Conservation (phyloP, 2,888 invertebrate species). For the Nemotelus nigrinus region DNA sequence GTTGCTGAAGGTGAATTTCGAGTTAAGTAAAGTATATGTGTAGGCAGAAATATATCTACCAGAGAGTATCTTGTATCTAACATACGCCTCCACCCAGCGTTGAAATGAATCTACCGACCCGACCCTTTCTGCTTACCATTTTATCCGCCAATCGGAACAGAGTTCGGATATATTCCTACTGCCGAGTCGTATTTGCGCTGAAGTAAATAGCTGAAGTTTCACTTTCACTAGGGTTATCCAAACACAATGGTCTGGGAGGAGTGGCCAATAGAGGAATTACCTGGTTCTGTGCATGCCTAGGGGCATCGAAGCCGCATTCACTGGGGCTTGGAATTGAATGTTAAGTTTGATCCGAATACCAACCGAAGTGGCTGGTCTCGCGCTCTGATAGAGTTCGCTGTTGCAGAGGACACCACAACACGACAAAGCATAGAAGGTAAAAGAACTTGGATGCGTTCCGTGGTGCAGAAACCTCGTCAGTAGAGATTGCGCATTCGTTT, state of each 20-base stretch:
- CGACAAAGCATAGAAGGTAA: not conserved
- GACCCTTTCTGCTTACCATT: not conserved
- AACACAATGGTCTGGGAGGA: slow-evolving; percentile 4
- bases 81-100: not conserved
- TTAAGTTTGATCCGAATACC: not conserved
- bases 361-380: slow-evolving; percentile 8
- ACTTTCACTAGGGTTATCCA: slow-evolving; percentile 43
- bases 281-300: not conserved
- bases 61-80: not conserved
- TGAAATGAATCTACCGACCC: not conserved
- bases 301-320: not conserved
- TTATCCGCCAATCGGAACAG: slow-evolving; percentile 41
- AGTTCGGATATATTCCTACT: not conserved
- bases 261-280: not conserved
- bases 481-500: slow-evolving; percentile 54
- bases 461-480: slow-evolving; percentile 47
- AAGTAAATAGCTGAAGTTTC: slow-evolving; percentile 25
- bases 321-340: slow-evolving; percentile 10
- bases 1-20: not conserved
- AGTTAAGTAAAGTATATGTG: too few relatives aligned
- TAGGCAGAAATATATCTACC: not conserved
- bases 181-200: not conserved
- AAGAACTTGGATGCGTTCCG: slow-evolving; percentile 41
- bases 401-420: slow-evolving; percentile 21
- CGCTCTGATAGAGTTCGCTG: slow-evolving; percentile 20